Base-by-base conservation (phyloP, 2,888 invertebrate genomes). In the Acanthosepion esculentum region DNA sequence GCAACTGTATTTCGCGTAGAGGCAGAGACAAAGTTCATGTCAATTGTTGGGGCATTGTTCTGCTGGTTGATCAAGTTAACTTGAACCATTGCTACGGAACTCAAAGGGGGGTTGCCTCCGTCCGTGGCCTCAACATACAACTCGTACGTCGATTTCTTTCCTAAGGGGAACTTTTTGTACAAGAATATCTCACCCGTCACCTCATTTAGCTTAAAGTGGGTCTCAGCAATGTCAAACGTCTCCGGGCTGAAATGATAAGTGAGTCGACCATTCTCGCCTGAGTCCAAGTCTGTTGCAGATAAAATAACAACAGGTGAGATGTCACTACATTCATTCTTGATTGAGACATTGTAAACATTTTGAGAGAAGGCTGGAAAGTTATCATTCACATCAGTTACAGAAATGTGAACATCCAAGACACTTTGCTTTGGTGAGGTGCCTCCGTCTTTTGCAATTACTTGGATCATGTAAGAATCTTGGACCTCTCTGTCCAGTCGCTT, bases 1-100 rank as follows among this genome's bases (percentile, higher is more conserved):
- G 78, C n/a, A 33, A 78, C 78, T 78, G 78, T 78, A 33, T 78
- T 78, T 78, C 15, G 78, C 12, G 78, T 78, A 78, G 78, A 78
- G 78, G 78, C n/a, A 78, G 78, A 78, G 78, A 78, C 78, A 78
- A 78, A 78, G 78, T 78, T 78, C 78, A 78, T 78, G 78, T 78
- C 78, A 78, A 78, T 78, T 33, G 78, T 78, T 78, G 78, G 78
- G 78, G 78, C 78, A 33, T 78, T 78, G 78, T 78, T 78, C 78
- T 78, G 78, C 33, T 78, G 78, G 78, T 78, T 78, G n/a, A 78
- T 78, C 78, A 78, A 78, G 78, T 78, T 78, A 33, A 78, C 78
- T 78, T 78, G 78, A 78, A 78, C 78, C 78, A 78, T 78, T 33
- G 78, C 78, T n/a, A 78, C 33, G n/a, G 78, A 78, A 78, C 78